Evolutionary conservation across 2,888 invertebrate species (phyloP), one percentile per base, ranked within the genome.

Genomic region (Ophraella communa): DNA sequence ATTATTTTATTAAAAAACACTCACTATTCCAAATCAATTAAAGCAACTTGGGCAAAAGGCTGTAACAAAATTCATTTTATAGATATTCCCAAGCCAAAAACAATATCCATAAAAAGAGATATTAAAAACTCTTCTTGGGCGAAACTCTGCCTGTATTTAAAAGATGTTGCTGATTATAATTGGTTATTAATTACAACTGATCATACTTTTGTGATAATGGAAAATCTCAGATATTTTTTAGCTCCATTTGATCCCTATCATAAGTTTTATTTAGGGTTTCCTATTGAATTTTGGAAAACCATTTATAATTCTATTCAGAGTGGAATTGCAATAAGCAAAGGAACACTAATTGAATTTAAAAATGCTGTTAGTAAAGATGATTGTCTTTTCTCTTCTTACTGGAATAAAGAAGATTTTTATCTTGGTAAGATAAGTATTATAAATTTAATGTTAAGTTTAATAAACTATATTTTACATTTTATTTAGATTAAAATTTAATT

Each of bases 401-500:
- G 84, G 83, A 87, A 86, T 68, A 84, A 84, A 71, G 87, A 87
- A 77, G 87, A 87, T 77, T 86, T 83, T 77, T 85, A 85, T 78
- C 82, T 87, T 64, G 86, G 86, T 85, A 64, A 62, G 63, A 27
- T 21, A n/a, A 35, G 4, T 14, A 17, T 17, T 21, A 24, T 17
- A 44, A 33, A 20, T 20, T 39, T 7, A 14, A 17, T 14, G 5
- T 14, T 11, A 1, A n/a, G 11, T 39, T 14, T 14, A 14, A 17
- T 17, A 30, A 30, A n/a, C 24, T 49, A 14, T 23, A 10, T 10
- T 49, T 49, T 27, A 4, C 4, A 49, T 49, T n/a, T 24, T 45
- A 7, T 17, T 2, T 10, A 20, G 11, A 4, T 45, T 1, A 49
- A 18, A 2, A 20, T 8, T 14, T 20, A 21, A 44, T 5, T 42